phyloP scores from a whole-genome alignment of 2,113 vertebrate genomes.

The Engraulis encrasicolus region DNA sequence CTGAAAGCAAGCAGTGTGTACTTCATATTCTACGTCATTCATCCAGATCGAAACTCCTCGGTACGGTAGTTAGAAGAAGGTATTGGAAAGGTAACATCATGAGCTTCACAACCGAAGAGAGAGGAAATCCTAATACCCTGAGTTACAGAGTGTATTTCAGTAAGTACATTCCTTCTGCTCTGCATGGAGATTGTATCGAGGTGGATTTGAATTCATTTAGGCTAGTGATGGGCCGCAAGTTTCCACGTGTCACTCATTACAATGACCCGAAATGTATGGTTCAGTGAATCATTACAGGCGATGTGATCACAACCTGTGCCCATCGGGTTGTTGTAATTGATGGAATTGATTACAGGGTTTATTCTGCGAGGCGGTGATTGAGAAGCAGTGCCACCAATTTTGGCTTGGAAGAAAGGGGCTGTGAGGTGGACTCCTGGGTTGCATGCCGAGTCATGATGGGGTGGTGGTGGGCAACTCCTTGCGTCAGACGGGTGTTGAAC shows the following conservation, averaged over 20 bases:
- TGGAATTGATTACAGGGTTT: not conserved
- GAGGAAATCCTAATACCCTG: constrained; percentile 79
- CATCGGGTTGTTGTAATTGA: not conserved
- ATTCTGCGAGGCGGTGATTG: not conserved
- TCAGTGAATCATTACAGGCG: not conserved
- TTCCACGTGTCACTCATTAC: constrained; percentile 65
- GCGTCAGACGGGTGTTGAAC: too few relatives aligned
- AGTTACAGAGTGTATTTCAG: constrained; percentile 88
- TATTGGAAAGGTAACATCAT: constrained; percentile 54
- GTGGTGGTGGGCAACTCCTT: not conserved
- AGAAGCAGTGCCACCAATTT: not conserved
- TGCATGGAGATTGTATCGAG: not conserved
- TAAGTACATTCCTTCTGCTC: constrained; percentile 67
- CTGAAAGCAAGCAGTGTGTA: not conserved
- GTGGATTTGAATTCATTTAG: not conserved
- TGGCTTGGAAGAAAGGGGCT: not conserved
- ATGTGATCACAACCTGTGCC: not conserved
- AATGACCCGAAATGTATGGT: not conserved
- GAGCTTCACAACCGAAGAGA: constrained; percentile 83
- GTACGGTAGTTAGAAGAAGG: not conserved
- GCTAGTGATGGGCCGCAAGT: constrained; percentile 25
- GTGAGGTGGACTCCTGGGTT: not conserved
- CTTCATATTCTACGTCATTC: not conserved
- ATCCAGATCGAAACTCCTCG: not conserved
- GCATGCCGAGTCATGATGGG: not conserved